Base-by-base conservation (phyloP, 2,888 invertebrate genomes). In the Notodonta ziczac region DNA sequence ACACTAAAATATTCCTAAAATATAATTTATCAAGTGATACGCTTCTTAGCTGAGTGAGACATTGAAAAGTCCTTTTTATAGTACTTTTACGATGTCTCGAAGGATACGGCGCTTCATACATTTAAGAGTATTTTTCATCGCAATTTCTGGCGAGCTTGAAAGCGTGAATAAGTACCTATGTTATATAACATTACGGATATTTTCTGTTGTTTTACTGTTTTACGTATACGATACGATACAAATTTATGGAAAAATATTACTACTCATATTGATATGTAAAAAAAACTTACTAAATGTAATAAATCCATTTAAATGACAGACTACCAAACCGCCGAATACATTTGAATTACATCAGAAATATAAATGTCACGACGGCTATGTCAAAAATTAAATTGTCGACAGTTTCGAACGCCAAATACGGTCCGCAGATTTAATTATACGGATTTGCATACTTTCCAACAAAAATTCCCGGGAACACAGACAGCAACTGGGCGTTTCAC, bases 31-130 rank as follows among this genome's bases (percentile, higher is more conserved):
- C 44, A 65, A 78, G 66, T 69, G 63, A 66, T 61, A 60, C 54
- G 57, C 32, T 46, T 42, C 58, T 63, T 60, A 62, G 50, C 48
- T 35, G 76, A 77, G 81, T 85, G 85, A 84, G 85, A 86, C 86
- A 89, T 89, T 88, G 89, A 88, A 88, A 85, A 84, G 80, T 78
- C 76, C 69, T 79, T 84, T 87, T 87, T 89, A 89, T 84, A 82
- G 83, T 83, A 77, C 78, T 85, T 89, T 88, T 87, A 88, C 79
- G 84, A 85, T 77, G 67, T 64, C 64, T 59, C 65, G 70, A 71
- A 70, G 77, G 77, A 81, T 76, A 74, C 76, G 78, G 67, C 74
- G 74, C 70, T 76, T 75, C 73, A 73, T 77, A 79, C 76, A 73
- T 75, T 69, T 72, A 67, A 70, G 71, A 67, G 72, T 77, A 74